phyloP scores from a whole-genome alignment of 2,113 vertebrate species.

The Chionomys nivalis region DNA sequence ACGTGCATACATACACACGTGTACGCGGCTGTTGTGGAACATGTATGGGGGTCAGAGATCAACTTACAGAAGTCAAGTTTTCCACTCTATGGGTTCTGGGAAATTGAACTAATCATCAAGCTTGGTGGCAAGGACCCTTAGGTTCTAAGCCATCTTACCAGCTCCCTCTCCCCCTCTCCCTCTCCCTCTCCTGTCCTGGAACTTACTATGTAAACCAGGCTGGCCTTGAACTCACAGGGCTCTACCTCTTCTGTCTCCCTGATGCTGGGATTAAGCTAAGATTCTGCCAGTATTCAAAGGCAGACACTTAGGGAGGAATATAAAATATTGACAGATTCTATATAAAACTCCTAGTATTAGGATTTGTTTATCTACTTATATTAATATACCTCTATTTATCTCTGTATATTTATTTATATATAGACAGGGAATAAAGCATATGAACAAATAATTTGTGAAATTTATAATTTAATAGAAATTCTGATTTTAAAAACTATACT shows the following conservation, averaged over 20 bases:
- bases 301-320: background rate
- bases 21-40: too few relatives aligned
- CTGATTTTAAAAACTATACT: background rate
- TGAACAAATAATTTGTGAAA: background rate
- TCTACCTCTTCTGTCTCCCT: background rate
- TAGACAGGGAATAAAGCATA: background rate
- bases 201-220: background rate
- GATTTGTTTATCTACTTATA: background rate
- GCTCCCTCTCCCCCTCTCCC: background rate
- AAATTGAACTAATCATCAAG: background rate
- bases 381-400: background rate
- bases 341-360: background rate
- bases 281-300: background rate
- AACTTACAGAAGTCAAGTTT: background rate
- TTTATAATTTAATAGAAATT: slow-evolving; percentile 39
- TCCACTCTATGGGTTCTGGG: background rate
- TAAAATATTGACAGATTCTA: slow-evolving; percentile 15
- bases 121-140: background rate
- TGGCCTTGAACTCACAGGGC: background rate
- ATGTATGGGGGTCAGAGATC: background rate
- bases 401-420: background rate
- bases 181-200: background rate
- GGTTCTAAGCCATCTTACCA: background rate
- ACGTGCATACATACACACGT: background rate
- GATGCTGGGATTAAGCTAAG: background rate